These are phyloP conservation scores for Corticium candelabrum DNA, from an alignment of 37 sponge, comb jelly and placozoan species.

Conservation along the genomic window DNA sequence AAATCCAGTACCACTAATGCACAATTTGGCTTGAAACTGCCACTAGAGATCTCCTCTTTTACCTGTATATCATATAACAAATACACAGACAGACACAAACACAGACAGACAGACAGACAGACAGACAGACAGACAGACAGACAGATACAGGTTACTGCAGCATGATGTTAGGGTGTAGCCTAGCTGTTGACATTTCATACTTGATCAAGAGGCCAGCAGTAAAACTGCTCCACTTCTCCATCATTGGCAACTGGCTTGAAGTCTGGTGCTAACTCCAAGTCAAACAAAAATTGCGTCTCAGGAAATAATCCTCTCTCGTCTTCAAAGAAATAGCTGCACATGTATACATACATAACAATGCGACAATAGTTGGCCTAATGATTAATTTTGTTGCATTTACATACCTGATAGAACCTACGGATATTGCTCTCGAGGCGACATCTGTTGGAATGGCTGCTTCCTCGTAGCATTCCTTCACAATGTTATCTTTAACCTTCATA, in stretches of 20 bases:
- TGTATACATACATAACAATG: neutral
- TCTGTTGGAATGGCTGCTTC: slow-evolving; percentile 43
- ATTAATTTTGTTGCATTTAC: neutral
- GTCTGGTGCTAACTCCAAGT: slow-evolving; percentile 52
- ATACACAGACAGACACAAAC: no score
- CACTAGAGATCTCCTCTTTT: slow-evolving; percentile 18
- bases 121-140: neutral
- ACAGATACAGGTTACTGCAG: neutral
- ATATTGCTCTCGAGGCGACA: slow-evolving; percentile 23
- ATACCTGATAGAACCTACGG: slow-evolving; percentile 52
- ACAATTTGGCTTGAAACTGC: slow-evolving; percentile 58
- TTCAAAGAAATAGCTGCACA: slow-evolving; percentile 33
- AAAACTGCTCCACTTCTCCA: slow-evolving; percentile 50
- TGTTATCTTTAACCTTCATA: slow-evolving; percentile 26
- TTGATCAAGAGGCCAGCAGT: slow-evolving; percentile 30
- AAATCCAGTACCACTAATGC: slow-evolving; percentile 44
- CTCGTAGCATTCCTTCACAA: slow-evolving; percentile 50
- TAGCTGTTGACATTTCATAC: no score
- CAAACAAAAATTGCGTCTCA: slow-evolving; percentile 57
- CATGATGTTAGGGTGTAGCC: neutral
- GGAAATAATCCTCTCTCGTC: slow-evolving; percentile 29
- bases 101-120: no score
- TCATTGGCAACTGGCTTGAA: slow-evolving; percentile 47
- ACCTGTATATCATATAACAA: slow-evolving; percentile 11
- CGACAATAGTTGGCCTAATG: slow-evolving; percentile 11